Base-by-base conservation (phyloP, 1,140 invertebrate genomes). In the Nephotettix cincticeps region DNA sequence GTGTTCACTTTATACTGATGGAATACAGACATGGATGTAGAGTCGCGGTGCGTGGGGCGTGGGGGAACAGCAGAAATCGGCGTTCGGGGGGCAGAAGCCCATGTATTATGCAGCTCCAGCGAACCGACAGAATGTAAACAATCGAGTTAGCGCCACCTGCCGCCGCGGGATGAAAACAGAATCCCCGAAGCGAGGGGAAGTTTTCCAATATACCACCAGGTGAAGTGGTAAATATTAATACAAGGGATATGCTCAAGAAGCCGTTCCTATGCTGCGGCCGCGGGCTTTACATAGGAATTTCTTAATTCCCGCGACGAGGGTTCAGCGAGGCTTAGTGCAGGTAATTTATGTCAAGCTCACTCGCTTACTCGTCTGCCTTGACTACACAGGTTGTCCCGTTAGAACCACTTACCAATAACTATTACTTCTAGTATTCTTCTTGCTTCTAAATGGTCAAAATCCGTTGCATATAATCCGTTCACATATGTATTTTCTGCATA, bases 171-270 rank as follows among this genome's bases (percentile, higher is more conserved):
- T n/a, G n/a, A n/a, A n/a, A n/a, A n/a, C n/a, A n/a, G n/a, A n/a
- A n/a, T n/a, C n/a, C 4, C 3, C 47, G 47, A 4, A n/a, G 47
- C 47, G 47, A 19, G 47, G 47, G 47, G 47, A 51, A 21, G 4
- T 51, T 51, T 51, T 51, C 14, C 47, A 51, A 51, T 51, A 51
- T 51, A 21, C 21, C 47, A n/a, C n/a, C 47, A 51, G 47, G 47
- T 51, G 47, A 51, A 21, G 21, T 51, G 47, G 47, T 51, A 51
- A 51, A 51, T 51, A 51, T 51, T 51, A 51, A 51, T 51, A 51
- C 21, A n/a, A 51, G 47, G 47, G 47, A 21, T 4, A 51, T 17
- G 21, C 47, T 19, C 47, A 51, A 51, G 6, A n/a, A 51, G 47
- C 6, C 47, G 47, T 17, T 51, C 19, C 47, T 51, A 51, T 51